A percentile compares a stretch with the other conserved stretches of the same genome.
Conservation (phyloP, 2,797 vertebrate species). For the Fistularia commersonii region DNA sequence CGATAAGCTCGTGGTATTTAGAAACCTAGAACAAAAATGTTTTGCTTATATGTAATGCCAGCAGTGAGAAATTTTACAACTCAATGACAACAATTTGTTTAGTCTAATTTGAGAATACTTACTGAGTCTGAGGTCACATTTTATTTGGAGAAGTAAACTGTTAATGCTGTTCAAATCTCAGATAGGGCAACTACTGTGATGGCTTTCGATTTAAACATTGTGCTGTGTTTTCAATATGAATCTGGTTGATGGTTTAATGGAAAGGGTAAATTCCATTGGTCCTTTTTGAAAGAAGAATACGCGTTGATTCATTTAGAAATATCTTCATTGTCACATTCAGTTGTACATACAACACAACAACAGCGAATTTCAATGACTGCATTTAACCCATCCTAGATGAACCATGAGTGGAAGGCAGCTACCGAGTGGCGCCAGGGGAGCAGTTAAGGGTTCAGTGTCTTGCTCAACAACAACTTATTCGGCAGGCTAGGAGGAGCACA, state of each 20-base stretch:
- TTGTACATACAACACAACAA: not conserved
- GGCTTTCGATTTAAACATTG: conserved; percentile 31
- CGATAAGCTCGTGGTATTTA: conserved; percentile 13
- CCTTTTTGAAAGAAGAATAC: not conserved
- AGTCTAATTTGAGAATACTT: conserved; percentile 40
- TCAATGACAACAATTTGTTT: conserved; percentile 31
- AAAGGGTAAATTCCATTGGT: not conserved
- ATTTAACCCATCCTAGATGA: not conserved
- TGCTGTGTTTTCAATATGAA: conserved; percentile 33
- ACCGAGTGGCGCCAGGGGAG: too few species aligned
- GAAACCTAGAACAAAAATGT: conserved; percentile 12
- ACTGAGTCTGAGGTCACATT: conserved; percentile 52
- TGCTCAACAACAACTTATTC: too few species aligned
- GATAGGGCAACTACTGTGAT: conserved; percentile 46
- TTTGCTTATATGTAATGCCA: conserved; percentile 28
- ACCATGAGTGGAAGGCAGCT: too few species aligned
- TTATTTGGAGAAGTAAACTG: conserved; percentile 49
- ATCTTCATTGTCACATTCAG: not conserved
- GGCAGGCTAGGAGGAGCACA: too few species aligned
- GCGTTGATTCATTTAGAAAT: not conserved
- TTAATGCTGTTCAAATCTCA: conserved; percentile 43
- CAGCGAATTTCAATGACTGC: too few species aligned
- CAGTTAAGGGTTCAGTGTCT: too few species aligned
- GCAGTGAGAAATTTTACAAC: conserved; percentile 14
- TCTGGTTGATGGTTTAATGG: not conserved